Evolutionary conservation across 2,888 invertebrate genomes (phyloP).

Genomic region (Pimpla rufipes): DNA sequence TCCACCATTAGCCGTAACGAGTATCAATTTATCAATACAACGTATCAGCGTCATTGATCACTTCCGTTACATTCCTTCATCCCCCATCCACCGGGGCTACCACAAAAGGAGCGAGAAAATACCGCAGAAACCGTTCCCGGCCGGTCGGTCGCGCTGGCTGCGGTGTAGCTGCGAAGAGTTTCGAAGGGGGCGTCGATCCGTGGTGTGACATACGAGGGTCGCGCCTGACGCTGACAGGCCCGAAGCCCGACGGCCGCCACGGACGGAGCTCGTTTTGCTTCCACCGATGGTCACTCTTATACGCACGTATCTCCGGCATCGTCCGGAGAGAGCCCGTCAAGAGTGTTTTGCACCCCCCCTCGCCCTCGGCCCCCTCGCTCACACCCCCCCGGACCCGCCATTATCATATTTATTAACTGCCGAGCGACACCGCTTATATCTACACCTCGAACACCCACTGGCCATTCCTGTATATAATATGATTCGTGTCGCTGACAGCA

Average conservation of each 20-base stretch:
- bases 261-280: slow-evolving; percentile 73
- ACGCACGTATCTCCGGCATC: slow-evolving; percentile 79
- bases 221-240: slow-evolving; percentile 84
- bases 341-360: slow-evolving; percentile 42
- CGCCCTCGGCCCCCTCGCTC: slow-evolving; percentile 65
- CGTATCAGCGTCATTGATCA: background rate
- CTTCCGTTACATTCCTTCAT: slow-evolving; percentile 13
- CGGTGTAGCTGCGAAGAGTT: slow-evolving; percentile 48
- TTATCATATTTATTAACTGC: slow-evolving; percentile 86
- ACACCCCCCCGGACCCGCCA: slow-evolving; percentile 74
- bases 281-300: slow-evolving; percentile 83
- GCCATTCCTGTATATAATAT: slow-evolving; percentile 84
- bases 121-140: background rate
- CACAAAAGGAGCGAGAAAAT: background rate
- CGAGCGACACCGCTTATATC: slow-evolving; percentile 81
- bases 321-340: slow-evolving; percentile 61
- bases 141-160: background rate
- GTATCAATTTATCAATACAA: no score
- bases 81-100: no score
- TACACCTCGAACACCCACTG: slow-evolving; percentile 81
- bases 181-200: slow-evolving; percentile 69
- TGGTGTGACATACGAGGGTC: slow-evolving; percentile 81
- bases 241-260: slow-evolving; percentile 33
- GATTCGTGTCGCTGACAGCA: slow-evolving; percentile 85
- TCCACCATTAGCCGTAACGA: no score